Evolutionary conservation across 2,888 invertebrate genomes (phyloP), one percentile per base, ranked within the genome.

Genomic region (Spicauda simplicius): DNA sequence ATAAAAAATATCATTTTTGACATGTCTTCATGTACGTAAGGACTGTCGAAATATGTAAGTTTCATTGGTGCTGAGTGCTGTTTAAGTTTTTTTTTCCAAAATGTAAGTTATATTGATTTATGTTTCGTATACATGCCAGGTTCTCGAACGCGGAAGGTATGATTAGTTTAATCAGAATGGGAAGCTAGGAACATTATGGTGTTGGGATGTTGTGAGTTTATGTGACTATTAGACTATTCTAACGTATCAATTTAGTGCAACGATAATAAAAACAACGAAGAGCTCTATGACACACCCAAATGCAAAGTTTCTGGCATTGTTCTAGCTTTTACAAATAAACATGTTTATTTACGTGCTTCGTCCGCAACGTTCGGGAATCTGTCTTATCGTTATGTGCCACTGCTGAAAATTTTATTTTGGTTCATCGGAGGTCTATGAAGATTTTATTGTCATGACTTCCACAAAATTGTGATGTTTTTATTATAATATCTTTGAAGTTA

Each of bases 401-500:
- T 60, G 25, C 60, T 50, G 48, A 50, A 60, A 60, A 54, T 55
- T 64, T 33, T 59, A 37, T 59, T 45, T 60, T 54, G 45, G 48
- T 59, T 58, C 37, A 16, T 52, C 56, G 18, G 33, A 48, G 14
- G 12, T 50, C n/a, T 16, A 48, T 48, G 48, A n/a, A 41, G 33
- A 14, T 41, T 65, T 69, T 70, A 69, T 67, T 71, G 58, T 77
- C 79, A 79, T 78, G 80, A 80, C 78, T 78, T 79, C 84, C 86
- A 86, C 86, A 83, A 86, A 87, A 87, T 85, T 87, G 83, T 88
- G 84, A 82, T 89, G 83, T 85, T 80, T 73, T 76, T 78, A 82
- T 79, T 84, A 82, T 81, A 79, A 77, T 79, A 83, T 82, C 80
- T 82, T 79, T 25, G 80, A 89, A 92, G 92, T 93, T 93, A 93